A percentile compares a stretch with the other conserved stretches of the same genome.
These are phyloP conservation scores for Haliclona indistincta DNA, from an alignment of 37 sponge, comb jelly and placozoan genomes.

Conservation along the genomic window DNA sequence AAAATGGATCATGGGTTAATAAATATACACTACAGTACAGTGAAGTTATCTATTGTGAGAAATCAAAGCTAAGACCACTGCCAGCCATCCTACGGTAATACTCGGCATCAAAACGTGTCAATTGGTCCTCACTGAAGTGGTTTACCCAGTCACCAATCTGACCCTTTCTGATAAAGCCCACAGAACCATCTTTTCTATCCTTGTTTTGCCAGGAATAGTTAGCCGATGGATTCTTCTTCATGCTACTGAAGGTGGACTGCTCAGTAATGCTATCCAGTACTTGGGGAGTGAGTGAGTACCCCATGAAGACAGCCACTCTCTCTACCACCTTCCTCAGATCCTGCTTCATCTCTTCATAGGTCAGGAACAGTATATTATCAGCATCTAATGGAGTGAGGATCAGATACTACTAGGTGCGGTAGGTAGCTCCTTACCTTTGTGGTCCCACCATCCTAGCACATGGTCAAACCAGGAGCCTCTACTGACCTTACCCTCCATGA, in stretches of 20 bases:
- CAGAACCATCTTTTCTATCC: not conserved
- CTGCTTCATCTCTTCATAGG: constrained; percentile 26
- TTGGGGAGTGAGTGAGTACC: constrained; percentile 3
- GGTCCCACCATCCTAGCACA: too few species aligned
- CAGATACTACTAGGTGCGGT: not conserved
- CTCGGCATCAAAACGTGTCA: not conserved
- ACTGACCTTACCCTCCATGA: constrained; percentile 7
- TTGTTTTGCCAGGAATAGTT: not conserved
- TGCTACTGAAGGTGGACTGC: constrained; percentile 12
- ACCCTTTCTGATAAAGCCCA: constrained; percentile 9
- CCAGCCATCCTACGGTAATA: not conserved
- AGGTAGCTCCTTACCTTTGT: too few species aligned
- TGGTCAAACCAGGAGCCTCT: too few species aligned
- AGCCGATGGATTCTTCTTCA: constrained; percentile 4
- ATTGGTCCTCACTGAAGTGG: constrained; percentile 23
- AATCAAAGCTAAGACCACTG: constrained; percentile 16
- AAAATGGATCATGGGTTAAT: not conserved
- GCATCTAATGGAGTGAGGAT: constrained; percentile 1
- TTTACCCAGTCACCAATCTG: constrained; percentile 24
- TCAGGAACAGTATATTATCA: constrained; percentile 19
- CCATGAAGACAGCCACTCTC: constrained; percentile 8
- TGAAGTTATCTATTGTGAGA: not conserved
- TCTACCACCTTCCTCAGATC: not conserved
- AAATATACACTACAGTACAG: not conserved
- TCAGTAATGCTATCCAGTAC: not conserved